Evolutionary conservation across 2,797 vertebrate genomes (phyloP).

Genomic region (Nyctibius grandis): DNA sequence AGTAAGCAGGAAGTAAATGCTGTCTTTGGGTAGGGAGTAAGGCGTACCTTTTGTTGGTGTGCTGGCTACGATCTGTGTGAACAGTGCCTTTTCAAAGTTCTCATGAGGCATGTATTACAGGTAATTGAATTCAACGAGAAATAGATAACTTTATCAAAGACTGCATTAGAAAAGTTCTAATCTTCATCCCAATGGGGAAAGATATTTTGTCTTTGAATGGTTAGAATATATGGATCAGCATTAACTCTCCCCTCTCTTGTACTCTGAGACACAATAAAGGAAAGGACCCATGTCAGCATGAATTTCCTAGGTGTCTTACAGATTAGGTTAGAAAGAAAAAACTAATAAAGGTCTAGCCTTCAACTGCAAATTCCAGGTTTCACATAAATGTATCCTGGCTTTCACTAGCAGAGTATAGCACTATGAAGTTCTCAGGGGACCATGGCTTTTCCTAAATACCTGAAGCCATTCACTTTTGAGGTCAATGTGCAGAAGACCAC

Average conservation of each 20-base stretch:
- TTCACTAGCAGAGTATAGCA: background rate
- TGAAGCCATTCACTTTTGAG: background rate
- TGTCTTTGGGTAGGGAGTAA: background rate
- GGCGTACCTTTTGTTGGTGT: background rate
- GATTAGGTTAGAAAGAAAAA: background rate
- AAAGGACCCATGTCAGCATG: background rate
- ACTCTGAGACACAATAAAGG: background rate
- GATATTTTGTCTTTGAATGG: background rate
- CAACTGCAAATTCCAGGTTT: background rate
- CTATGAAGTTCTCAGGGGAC: background rate
- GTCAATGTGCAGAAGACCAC: background rate
- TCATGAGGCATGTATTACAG: background rate
- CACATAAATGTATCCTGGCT: background rate
- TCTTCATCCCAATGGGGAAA: background rate
- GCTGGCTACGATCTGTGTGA: background rate
- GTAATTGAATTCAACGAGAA: background rate
- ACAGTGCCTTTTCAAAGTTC: background rate
- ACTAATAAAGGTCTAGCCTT: background rate
- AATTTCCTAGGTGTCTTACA: background rate
- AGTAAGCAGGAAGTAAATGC: background rate
- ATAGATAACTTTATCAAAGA: background rate
- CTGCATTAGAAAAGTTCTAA: background rate
- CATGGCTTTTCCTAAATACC: background rate
- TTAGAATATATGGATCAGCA: background rate
- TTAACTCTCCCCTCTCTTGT: background rate